Conservation (phyloP, 2,888 invertebrate species). For the Diplazon laetatorius region DNA sequence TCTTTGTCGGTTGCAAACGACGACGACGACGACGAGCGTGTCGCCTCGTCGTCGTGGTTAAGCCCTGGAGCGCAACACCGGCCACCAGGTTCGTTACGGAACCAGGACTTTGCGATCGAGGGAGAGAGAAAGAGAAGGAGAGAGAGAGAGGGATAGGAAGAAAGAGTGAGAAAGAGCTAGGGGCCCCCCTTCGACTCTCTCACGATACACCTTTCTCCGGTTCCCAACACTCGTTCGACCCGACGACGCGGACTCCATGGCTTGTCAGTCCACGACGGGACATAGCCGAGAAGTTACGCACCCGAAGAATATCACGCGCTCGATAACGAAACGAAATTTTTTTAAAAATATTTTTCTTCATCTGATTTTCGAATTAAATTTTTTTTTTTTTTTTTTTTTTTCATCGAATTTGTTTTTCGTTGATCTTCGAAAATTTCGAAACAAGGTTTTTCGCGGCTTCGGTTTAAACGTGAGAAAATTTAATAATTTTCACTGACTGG, state of each 20-base stretch:
- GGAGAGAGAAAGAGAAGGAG: slow-evolving; percentile 23
- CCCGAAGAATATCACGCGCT: slow-evolving; percentile 71
- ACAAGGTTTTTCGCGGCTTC: too few species aligned
- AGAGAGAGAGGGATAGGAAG: slow-evolving; percentile 47
- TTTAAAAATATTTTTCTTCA: too few species aligned
- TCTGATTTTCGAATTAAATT: too few species aligned
- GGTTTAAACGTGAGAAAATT: too few species aligned
- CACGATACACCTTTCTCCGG: slow-evolving; percentile 76
- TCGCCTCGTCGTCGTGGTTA: background rate
- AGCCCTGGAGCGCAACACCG: too few species aligned
- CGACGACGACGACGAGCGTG: slow-evolving; percentile 45
- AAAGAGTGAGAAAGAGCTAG: slow-evolving; percentile 48
- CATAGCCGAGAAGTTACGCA: slow-evolving; percentile 78
- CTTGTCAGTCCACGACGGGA: slow-evolving; percentile 78
- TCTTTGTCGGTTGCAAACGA: too few species aligned
- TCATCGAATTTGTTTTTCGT: too few species aligned
- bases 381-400: too few species aligned
- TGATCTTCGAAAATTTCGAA: too few species aligned
- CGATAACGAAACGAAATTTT: slow-evolving; percentile 18
- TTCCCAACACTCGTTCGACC: slow-evolving; percentile 70
- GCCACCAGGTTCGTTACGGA: background rate
- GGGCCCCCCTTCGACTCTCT: slow-evolving; percentile 46
- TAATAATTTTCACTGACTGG: too few species aligned
- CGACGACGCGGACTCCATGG: slow-evolving; percentile 70
- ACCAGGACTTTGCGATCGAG: background rate